Evolutionary conservation across 35 echinoderm and acorn worm genomes (phyloP).

Genomic region (Eucidaris tribuloides): DNA sequence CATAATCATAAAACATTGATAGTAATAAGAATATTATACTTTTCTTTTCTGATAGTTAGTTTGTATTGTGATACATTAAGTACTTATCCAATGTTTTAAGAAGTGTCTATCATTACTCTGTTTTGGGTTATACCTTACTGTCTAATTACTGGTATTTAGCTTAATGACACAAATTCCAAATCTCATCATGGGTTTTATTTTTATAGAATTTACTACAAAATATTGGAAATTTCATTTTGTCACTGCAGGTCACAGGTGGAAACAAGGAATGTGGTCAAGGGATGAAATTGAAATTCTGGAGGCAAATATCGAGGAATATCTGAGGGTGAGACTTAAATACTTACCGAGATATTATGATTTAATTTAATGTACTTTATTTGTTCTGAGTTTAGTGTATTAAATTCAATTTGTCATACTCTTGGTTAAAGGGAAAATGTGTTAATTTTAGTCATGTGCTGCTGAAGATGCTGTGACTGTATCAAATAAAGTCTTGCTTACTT

Average conservation of each 20-base stretch:
- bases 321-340: conserved; percentile 88
- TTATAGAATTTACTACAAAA: neutral
- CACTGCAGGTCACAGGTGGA: conserved; percentile 92
- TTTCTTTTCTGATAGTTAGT: too few relatives aligned
- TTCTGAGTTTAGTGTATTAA: too few relatives aligned
- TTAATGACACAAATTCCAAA: neutral
- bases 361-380: too few relatives aligned
- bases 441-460: too few relatives aligned
- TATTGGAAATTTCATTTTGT: neutral
- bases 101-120: neutral
- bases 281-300: conserved; percentile 86
- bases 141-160: neutral
- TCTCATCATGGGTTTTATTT: neutral
- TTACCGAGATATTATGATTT: too few relatives aligned
- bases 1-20: neutral
- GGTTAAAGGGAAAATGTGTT: too few relatives aligned
- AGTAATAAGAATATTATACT: neutral
- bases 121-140: neutral
- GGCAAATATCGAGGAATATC: conserved; percentile 92
- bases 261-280: conserved; percentile 97
- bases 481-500: too few relatives aligned
- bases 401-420: too few relatives aligned
- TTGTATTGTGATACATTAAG: neutral
- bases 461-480: too few relatives aligned
- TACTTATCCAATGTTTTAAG: neutral